phyloP scores from a whole-genome alignment of 2,888 invertebrate species.

The Trichogramma dendrolimi region DNA sequence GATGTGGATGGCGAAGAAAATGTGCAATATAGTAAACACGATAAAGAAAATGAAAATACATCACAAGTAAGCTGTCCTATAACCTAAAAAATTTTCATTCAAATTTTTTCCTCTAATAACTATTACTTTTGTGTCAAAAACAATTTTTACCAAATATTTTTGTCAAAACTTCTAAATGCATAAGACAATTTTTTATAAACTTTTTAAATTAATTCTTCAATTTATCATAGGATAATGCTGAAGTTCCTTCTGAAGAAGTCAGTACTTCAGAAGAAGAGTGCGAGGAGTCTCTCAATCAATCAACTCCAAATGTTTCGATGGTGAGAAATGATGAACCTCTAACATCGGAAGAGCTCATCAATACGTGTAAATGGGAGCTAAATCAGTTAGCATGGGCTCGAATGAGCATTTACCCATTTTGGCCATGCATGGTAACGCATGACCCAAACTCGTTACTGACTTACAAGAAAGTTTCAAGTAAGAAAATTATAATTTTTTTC shows the following conservation, averaged over 20 bases:
- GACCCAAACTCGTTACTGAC: conserved; percentile 25
- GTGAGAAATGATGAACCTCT: conserved; percentile 2
- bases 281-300: background rate
- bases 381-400: conserved; percentile 29
- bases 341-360: conserved; percentile 15
- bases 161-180: too few species aligned
- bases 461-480: conserved; percentile 29
- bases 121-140: too few species aligned
- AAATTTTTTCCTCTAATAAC: too few species aligned
- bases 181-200: background rate
- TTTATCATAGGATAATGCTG: conserved; percentile 7
- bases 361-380: conserved; percentile 23
- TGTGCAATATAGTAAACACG: too few species aligned
- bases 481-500: conserved; percentile 1
- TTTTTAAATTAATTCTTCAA: background rate
- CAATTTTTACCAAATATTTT: too few species aligned
- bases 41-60: too few species aligned
- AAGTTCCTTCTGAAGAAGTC: background rate
- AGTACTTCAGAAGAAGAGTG: background rate
- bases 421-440: conserved; percentile 28
- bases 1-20: too few species aligned
- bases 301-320: background rate
- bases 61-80: too few species aligned
- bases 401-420: conserved; percentile 31
- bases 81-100: too few species aligned